Evolutionary conservation across 2,888 invertebrate species (phyloP), one percentile per base, ranked within the genome.

Genomic region (Andrena camellia): DNA sequence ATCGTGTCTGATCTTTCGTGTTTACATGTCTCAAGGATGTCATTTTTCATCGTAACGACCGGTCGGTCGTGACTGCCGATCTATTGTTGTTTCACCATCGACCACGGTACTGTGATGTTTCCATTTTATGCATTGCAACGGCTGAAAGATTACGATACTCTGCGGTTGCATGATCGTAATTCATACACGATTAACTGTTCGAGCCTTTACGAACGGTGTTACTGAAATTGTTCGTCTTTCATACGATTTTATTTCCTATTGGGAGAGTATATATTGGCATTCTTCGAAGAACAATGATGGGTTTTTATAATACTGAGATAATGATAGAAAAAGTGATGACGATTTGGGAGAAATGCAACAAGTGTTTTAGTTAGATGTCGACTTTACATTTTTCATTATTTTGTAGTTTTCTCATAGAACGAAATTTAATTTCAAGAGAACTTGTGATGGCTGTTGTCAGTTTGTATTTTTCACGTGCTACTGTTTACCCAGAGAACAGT

Each of bases 11-110:
- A 74, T 77, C 73, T 50, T 67, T 72, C 70, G 66, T 69, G 33
- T 76, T 77, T 66, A 62, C 62, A 81, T 26, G 57, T 7, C 35
- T 17, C 50, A 42, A 59, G 69, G 75, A 79, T 66, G 63, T 52
- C 35, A 64, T 82, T 75, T 71, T 68, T 79, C 79, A 59, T 72
- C 59, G 62, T 57, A 79, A 82, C 72, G 77, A 67, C n/a, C 48
- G 67, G 2, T n/a, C 64, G 76, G 35, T 63, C 54, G 63, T 72
- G 20, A 57, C 66, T 54, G 42, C 35, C 64, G 66, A 57, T 73
- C 73, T 57, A 77, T 77, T 62, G 77, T 77, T 77, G 17, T 70
- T 64, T 48, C 52, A n/a, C 48, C 17, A 20, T 29, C 52, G 52
- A n/a, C 29, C 35, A 17, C n/a, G 33, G 50, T 6, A 17, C 52